These are phyloP conservation scores for Xenopus laevis DNA, from an alignment of 2,113 vertebrate genomes.

Conservation along the genomic window DNA sequence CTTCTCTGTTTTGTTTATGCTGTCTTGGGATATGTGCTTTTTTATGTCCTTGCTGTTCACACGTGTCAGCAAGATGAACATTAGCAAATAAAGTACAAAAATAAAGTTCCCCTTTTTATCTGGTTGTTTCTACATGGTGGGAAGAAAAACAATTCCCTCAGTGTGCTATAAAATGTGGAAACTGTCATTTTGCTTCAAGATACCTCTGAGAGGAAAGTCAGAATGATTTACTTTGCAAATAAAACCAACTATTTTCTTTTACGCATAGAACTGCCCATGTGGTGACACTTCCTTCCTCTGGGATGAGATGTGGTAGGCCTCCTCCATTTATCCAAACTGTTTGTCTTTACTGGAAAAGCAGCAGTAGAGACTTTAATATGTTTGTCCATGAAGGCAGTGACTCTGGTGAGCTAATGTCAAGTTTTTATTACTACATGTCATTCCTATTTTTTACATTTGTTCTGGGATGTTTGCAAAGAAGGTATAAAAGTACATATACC, in stretches of 20 bases:
- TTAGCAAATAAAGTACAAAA: slow-evolving; percentile 62
- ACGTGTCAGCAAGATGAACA: slow-evolving; percentile 58
- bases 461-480: too few species aligned
- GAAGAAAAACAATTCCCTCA: slow-evolving; percentile 67
- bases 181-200: slow-evolving; percentile 63
- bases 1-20: slow-evolving; percentile 50
- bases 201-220: slow-evolving; percentile 63
- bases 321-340: slow-evolving; percentile 60
- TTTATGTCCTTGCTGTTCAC: slow-evolving; percentile 48
- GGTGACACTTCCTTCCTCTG: slow-evolving; percentile 66
- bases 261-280: slow-evolving; percentile 65
- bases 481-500: too few species aligned
- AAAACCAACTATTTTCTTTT: slow-evolving; percentile 32
- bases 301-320: slow-evolving; percentile 62
- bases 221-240: slow-evolving; percentile 64
- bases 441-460: too few species aligned
- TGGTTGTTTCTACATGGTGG: slow-evolving; percentile 65
- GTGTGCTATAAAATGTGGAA: slow-evolving; percentile 62
- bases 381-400: slow-evolving; percentile 63
- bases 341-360: slow-evolving; percentile 65
- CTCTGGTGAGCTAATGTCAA: too few species aligned
- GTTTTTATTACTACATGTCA: too few species aligned
- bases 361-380: slow-evolving; percentile 66
- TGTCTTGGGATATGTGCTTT: slow-evolving; percentile 52
- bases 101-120: slow-evolving; percentile 55